Base-by-base conservation (phyloP, 2,888 invertebrate genomes). In the Drosophila fulvimacula region DNA sequence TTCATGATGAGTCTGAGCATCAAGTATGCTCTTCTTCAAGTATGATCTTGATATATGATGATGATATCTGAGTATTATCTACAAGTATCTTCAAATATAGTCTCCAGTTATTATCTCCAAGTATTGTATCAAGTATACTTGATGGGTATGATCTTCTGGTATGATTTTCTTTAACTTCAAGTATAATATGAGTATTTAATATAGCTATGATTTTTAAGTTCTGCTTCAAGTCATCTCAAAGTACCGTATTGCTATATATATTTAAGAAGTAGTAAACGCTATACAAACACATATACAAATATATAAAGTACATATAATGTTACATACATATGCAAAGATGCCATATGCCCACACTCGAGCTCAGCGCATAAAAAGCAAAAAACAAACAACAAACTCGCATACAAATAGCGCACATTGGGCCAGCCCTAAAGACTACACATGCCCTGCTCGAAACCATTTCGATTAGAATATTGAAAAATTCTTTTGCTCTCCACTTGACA, bases 361-460 rank as follows among this genome's bases (percentile, higher is more conserved):
- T 17, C 48, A 30, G 30, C 6, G 42, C 36, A 51, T 46, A 42
- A 68, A 41, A 46, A 6, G 60, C 32, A 51, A 46, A 48, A 57
- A 58, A 34, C 32, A 41, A 59, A 30, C 27, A 46, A 46, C 27
- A 61, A 56, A 34, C 66, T 49, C 34, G 51, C 53, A 57, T 27
- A 51, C 73, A 73, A 74, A 72, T 61, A 49, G 60, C 49, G 62
- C 61, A 71, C 66, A 62, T 17, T 46, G 67, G 73, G 61, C 73
- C 76, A 62, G 73, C 61, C 66, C 51, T 72, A 59, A 76, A 61
- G 77, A 62, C 74, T 62, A 49, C 66, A 56, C 55, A 74, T 74
- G 73, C 76, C 69, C 73, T 74, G 36, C 55, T 56, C 59, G 36
- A 48, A 44, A 48, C 17, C 48, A 52, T 60, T 65, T 34, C 38